A percentile compares a stretch with the other conserved stretches of the same genome.
These are phyloP conservation scores for Parascotia fuliginaria DNA, from an alignment of 2,888 invertebrate species.

Conservation along the genomic window DNA sequence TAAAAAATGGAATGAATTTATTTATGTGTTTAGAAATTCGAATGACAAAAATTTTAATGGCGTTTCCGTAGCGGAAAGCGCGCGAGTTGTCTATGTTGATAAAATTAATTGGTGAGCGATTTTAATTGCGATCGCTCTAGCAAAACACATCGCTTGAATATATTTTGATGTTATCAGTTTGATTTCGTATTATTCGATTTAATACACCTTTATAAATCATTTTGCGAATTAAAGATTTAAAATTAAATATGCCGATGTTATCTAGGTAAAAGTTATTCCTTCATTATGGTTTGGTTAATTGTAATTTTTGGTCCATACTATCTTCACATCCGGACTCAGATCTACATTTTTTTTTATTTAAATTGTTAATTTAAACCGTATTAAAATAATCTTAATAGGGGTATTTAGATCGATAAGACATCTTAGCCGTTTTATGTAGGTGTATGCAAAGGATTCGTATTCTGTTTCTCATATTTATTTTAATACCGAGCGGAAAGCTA, in stretches of 20 bases:
- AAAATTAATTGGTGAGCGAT: constrained; percentile 36
- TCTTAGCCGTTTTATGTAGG: too few species aligned
- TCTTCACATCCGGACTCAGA: too few species aligned
- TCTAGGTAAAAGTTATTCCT: background rate
- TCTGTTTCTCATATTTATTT: too few species aligned
- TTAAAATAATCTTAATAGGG: too few species aligned
- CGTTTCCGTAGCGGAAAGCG: constrained; percentile 30
- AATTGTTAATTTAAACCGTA: too few species aligned
- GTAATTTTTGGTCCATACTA: too few species aligned
- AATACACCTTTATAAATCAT: constrained; percentile 8
- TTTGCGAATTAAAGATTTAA: background rate
- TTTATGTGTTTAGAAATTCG: constrained; percentile 66
- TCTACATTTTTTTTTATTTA: too few species aligned
- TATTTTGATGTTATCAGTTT: constrained; percentile 11
- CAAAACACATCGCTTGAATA: constrained; percentile 7
- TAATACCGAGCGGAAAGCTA: background rate
- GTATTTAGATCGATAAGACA: too few species aligned
- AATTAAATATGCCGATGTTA: background rate
- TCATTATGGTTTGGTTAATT: too few species aligned
- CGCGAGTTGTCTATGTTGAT: constrained; percentile 31
- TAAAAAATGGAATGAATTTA: constrained; percentile 59
- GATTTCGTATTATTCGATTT: constrained; percentile 6
- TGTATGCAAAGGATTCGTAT: too few species aligned
- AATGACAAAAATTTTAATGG: constrained; percentile 54
- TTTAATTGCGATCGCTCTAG: constrained; percentile 24